Evolutionary conservation across 2,888 invertebrate genomes (phyloP).

Genomic region (Heteromurus nitidus): DNA sequence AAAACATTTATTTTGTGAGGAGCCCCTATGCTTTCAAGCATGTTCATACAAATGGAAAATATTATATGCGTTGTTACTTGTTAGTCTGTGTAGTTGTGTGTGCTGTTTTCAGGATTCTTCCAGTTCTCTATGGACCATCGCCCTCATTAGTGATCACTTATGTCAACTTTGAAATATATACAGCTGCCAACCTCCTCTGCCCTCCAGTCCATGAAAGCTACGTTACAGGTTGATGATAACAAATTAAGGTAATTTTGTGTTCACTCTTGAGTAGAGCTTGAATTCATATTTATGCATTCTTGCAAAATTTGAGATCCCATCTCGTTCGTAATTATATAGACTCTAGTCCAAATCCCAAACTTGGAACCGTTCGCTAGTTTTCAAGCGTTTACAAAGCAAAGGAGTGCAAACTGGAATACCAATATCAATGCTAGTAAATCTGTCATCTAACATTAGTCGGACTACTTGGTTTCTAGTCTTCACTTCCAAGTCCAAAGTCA

Average conservation of each 20-base stretch:
- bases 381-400: no score
- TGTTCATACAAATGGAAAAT: neutral
- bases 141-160: constrained; percentile 60
- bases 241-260: neutral
- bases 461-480: no score
- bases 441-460: no score
- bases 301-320: no score
- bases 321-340: no score
- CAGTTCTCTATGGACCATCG: constrained; percentile 27
- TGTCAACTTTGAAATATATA: constrained; percentile 56
- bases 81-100: neutral
- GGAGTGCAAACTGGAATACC: no score
- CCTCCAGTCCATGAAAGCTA: constrained; percentile 9
- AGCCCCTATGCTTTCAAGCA: neutral
- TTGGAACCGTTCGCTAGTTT: no score
- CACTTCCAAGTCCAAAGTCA: no score
- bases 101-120: neutral
- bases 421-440: no score
- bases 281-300: no score
- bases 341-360: no score
- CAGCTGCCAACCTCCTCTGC: constrained; percentile 27
- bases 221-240: constrained; percentile 23
- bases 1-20: no score
- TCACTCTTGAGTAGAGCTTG: constrained; percentile 9
- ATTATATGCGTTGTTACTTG: neutral